Evolutionary conservation across 1,140 invertebrate species (phyloP), one percentile per base, ranked within the genome.

Genomic region (Philaenus spumarius): DNA sequence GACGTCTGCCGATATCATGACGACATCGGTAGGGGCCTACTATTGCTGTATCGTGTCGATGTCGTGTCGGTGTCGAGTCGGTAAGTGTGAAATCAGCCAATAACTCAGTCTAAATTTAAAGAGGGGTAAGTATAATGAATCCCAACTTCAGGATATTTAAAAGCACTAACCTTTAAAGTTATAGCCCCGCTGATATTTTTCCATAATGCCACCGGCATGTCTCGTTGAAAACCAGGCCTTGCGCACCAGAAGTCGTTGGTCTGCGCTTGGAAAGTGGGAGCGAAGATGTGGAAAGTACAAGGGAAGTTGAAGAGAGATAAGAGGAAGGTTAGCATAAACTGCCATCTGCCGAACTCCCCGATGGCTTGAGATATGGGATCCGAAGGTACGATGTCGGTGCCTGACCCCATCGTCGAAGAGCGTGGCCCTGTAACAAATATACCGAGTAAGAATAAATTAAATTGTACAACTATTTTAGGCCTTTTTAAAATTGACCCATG

Each of bases 221-320:
- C 35, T 4, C 19, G 4, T 4, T 43, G 40, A 20, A 12, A 15
- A 23, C 11, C 17, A 6, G 39, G 53, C n/a, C 53, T 19, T 2
- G 67, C 57, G 58, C 84, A 86, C 55, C 73, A 76, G 62, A 80
- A 85, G 64, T 80, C 75, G 1, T 77, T 77, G 9, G 75, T 75
- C 1, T 83, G 83, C 40, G 83, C 77, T 39, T 85, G 70, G 66
- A 87, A 86, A 7, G 82, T 75, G 5, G 85, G 82, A 5, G 82
- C 82, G 11, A 80, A 69, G 56, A 85, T 76, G 67, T 86, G 82
- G 76, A 83, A 85, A 23, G 84, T 82, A 1, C 82, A 80, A 0
- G 84, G 82, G 62, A 83, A 79, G 55, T 84, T 82, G 2, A 82
- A 74, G 1, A 89, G 65, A 1, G 82, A 81, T 35, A 88, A 69